A percentile compares a stretch with the other conserved stretches of the same genome.
Conservation (phyloP, 1,140 invertebrate genomes). For the Cydia strobilella region DNA sequence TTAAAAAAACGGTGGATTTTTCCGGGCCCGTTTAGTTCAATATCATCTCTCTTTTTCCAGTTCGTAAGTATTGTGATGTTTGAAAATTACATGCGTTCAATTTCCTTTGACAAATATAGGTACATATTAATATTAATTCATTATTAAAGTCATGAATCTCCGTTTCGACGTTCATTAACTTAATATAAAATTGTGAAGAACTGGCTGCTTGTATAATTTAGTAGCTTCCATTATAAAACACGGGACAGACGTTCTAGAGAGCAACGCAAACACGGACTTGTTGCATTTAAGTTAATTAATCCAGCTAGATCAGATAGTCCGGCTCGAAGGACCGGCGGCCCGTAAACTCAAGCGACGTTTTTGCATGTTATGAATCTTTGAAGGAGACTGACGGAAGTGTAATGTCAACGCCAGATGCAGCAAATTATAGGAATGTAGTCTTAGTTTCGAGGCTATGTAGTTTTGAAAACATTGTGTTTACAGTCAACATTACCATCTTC, state of each 20-base stretch:
- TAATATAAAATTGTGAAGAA: conserved; percentile 47
- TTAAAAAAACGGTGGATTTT: too few species aligned
- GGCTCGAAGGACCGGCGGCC: conserved; percentile 48
- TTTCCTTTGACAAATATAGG: background rate
- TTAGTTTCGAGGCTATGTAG: background rate
- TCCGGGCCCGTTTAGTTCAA: background rate
- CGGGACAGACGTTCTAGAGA: conserved; percentile 67
- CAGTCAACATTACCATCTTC: too few species aligned
- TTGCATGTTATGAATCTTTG: conserved; percentile 25
- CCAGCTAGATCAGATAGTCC: conserved; percentile 69
- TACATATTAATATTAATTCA: conserved; percentile 9
- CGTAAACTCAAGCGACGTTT: conserved; percentile 4
- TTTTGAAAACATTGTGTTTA: too few species aligned
- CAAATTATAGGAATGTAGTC: background rate
- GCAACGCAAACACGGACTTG: conserved; percentile 73
- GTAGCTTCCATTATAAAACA: conserved; percentile 70
- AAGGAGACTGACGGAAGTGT: conserved; percentile 3
- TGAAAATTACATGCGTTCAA: background rate
- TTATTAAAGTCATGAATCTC: conserved; percentile 22
- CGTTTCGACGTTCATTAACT: conserved; percentile 31
- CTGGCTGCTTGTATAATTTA: conserved; percentile 66
- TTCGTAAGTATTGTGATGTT: background rate
- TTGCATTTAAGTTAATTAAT: conserved; percentile 79
- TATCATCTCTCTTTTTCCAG: background rate
- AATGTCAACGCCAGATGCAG: conserved; percentile 7